Evolutionary conservation across 2,888 invertebrate species (phyloP), one percentile per base, ranked within the genome.

Genomic region (Spilosoma lubricipeda): DNA sequence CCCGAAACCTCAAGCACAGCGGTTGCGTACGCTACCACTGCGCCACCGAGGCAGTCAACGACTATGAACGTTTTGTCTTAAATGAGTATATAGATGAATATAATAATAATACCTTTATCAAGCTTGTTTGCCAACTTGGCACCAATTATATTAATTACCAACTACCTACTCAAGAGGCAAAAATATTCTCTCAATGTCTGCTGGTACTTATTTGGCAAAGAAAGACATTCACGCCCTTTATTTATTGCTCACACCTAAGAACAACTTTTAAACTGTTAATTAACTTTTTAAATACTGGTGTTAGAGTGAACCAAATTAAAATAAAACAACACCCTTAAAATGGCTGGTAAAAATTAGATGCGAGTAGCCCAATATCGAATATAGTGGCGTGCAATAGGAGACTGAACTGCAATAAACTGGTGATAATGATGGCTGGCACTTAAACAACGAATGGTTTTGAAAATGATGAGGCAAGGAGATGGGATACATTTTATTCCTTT

Each of bases 231-330:
- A 85, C 85, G 77, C 82, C 77, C 78, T 84, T 83, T 75, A 84
- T 85, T 83, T 85, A 84, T 80, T 71, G 68, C 84, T 78, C 59
- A 78, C 81, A 80, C 72, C 77, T 76, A 68, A 66, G 75, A 77
- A 84, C 83, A 83, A 83, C 82, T 81, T 84, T 83, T 85, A 72
- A 78, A 74, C 78, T 80, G 77, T 85, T 85, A 81, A 85, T 83
- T 85, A 83, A 84, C 78, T 76, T 79, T 76, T 75, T 80, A 76
- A 69, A 72, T 74, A 74, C 69, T 70, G 70, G 64, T 76, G 73
- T 78, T 77, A 71, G 66, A 66, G 48, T 82, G 78, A 84, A 74
- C 74, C 77, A 82, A 82, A 82, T 82, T 77, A 84, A 67, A 27
- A 71, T 71, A 30, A 42, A 76, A 77, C 71, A 0, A 45, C 15